phyloP scores from a whole-genome alignment of 1,140 invertebrate species.

The Holotrichia oblita region DNA sequence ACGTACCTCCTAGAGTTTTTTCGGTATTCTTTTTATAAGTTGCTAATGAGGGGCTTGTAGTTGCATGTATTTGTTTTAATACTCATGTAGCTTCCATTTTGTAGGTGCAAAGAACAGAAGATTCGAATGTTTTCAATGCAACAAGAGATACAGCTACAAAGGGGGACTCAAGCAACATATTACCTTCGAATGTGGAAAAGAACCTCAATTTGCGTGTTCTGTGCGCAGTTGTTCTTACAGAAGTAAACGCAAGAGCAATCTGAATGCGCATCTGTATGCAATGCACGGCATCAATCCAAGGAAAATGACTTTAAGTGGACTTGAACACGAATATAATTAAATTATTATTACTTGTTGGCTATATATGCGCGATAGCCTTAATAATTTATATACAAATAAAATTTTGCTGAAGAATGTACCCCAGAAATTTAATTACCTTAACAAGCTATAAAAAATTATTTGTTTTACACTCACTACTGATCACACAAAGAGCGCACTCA shows the following conservation, averaged over 20 bases:
- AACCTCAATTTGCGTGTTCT: conserved; percentile 58
- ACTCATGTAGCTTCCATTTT: not conserved
- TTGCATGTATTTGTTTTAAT: not conserved
- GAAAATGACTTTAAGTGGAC: not conserved
- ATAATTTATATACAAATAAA: too few species aligned
- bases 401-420: too few species aligned
- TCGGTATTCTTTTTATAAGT: too few species aligned
- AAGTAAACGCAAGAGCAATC: conserved; percentile 54
- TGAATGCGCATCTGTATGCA: conserved; percentile 43
- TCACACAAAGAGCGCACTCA: too few species aligned
- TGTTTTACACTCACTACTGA: too few species aligned
- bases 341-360: not conserved
- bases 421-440: too few species aligned
- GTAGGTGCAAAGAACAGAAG: not conserved
- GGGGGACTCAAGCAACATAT: conserved; percentile 59
- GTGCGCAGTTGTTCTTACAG: conserved; percentile 60
- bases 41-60: not conserved
- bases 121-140: conserved; percentile 58
- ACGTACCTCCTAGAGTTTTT: too few species aligned
- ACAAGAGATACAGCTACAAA: conserved; percentile 68
- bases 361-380: too few species aligned
- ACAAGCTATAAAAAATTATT: too few species aligned
- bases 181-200: conserved; percentile 55
- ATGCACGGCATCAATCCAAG: not conserved
- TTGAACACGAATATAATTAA: not conserved